A percentile compares a stretch with the other conserved stretches of the same genome.
These are phyloP conservation scores for Scartelaos histophorus DNA, from an alignment of 2,113 vertebrate species.

Conservation along the genomic window DNA sequence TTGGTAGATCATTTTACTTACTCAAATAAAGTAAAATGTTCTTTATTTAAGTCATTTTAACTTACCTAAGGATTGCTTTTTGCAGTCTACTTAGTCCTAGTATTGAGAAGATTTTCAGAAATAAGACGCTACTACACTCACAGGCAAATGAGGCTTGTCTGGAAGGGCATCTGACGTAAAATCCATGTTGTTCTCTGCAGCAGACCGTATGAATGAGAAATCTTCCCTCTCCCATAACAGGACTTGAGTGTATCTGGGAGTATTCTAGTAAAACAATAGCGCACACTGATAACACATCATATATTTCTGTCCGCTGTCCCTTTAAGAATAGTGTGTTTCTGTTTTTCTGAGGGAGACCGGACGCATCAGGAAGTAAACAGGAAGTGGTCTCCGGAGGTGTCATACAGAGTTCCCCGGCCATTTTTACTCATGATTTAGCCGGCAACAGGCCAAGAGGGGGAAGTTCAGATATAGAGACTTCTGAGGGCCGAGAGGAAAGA, in stretches of 20 bases:
- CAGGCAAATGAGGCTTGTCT: background rate
- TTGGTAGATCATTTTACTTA: too few relatives aligned
- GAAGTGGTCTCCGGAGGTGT: constrained; percentile 10
- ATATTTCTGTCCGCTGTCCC: background rate
- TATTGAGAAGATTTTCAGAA: too few relatives aligned
- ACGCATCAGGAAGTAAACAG: constrained; percentile 6
- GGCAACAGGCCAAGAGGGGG: background rate
- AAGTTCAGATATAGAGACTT: background rate
- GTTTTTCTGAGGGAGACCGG: constrained; percentile 7
- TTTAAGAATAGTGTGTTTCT: background rate
- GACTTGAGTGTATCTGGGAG: background rate
- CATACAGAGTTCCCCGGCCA: constrained; percentile 2
- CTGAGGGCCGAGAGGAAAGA: background rate
- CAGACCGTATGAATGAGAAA: background rate
- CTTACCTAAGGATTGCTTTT: too few relatives aligned
- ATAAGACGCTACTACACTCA: background rate
- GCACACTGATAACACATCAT: background rate
- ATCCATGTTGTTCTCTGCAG: background rate
- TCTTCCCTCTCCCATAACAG: background rate
- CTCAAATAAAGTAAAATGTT: too few relatives aligned
- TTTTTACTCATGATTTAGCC: constrained; percentile 2
- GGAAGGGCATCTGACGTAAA: background rate
- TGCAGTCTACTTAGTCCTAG: too few relatives aligned
- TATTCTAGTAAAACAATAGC: background rate
- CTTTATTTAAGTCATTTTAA: too few relatives aligned